These are phyloP conservation scores for Cyclina sinensis DNA, from an alignment of 1,140 invertebrate species.

Conservation along the genomic window DNA sequence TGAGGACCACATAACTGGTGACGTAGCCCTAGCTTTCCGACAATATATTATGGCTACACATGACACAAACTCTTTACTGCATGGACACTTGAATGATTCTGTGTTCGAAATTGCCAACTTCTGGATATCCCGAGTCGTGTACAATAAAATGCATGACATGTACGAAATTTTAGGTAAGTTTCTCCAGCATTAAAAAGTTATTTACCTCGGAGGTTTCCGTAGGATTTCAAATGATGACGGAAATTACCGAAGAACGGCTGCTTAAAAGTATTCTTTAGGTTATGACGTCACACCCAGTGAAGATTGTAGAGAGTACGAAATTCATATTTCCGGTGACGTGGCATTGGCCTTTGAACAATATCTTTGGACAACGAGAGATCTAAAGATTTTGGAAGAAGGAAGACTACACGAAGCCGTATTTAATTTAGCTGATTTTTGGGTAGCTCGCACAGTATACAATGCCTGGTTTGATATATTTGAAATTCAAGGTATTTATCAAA, in stretches of 20 bases:
- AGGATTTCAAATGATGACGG: too few species aligned
- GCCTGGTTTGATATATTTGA: conserved; percentile 71
- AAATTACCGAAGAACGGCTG: too few species aligned
- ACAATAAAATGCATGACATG: conserved; percentile 65
- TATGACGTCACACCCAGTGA: conserved; percentile 76
- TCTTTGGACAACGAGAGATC: conserved; percentile 82
- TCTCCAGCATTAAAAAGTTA: background rate
- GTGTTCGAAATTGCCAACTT: conserved; percentile 86
- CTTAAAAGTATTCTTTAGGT: conserved; percentile 70
- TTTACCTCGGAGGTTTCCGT: background rate
- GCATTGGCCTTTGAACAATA: conserved; percentile 86
- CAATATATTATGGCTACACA: conserved; percentile 85
- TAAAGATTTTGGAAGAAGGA: conserved; percentile 72
- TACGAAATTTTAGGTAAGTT: conserved; percentile 80
- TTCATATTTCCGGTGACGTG: conserved; percentile 87
- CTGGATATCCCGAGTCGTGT: conserved; percentile 81
- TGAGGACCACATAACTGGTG: conserved; percentile 86
- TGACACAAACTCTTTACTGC: conserved; percentile 75
- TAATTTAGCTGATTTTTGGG: conserved; percentile 87
- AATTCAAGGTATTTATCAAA: conserved; percentile 80
- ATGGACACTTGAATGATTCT: conserved; percentile 75
- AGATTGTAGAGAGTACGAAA: conserved; percentile 79
- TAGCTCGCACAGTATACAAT: conserved; percentile 74
- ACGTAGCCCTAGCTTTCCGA: conserved; percentile 86
- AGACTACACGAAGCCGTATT: conserved; percentile 76